phyloP scores from a whole-genome alignment of 2,113 vertebrate genomes.

The Myotis brandtii region DNA sequence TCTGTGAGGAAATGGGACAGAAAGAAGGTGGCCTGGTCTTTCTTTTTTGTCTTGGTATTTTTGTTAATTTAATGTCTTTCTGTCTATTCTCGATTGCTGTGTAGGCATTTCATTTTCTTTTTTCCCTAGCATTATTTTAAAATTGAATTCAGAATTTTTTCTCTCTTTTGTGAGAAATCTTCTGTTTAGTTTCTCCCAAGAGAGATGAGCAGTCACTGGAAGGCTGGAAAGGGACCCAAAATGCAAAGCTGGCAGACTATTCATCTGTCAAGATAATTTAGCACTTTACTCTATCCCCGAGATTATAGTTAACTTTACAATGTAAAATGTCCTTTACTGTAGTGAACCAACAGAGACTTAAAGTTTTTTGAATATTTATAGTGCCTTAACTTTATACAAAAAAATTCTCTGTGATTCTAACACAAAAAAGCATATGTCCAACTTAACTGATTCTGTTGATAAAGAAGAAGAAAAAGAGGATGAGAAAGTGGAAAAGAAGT shows the following conservation, averaged over 20 bases:
- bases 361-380: constrained; percentile 52
- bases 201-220: background rate
- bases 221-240: background rate
- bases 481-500: background rate
- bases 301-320: background rate
- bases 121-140: constrained; percentile 11
- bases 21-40: background rate
- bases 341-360: background rate
- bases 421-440: background rate
- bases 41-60: background rate
- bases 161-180: background rate
- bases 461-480: background rate
- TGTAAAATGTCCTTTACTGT: constrained; percentile 20
- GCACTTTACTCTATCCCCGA: background rate
- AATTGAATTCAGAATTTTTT: background rate
- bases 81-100: background rate
- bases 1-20: background rate
- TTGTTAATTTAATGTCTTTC: background rate
- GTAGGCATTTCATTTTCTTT: background rate
- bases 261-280: constrained; percentile 44
- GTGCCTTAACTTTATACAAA: background rate
- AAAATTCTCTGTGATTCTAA: constrained; percentile 14
- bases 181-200: constrained; percentile 17
- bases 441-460: background rate
- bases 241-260: background rate